Evolutionary conservation across 2,113 vertebrate genomes (phyloP).

Genomic region (Poecile atricapillus): DNA sequence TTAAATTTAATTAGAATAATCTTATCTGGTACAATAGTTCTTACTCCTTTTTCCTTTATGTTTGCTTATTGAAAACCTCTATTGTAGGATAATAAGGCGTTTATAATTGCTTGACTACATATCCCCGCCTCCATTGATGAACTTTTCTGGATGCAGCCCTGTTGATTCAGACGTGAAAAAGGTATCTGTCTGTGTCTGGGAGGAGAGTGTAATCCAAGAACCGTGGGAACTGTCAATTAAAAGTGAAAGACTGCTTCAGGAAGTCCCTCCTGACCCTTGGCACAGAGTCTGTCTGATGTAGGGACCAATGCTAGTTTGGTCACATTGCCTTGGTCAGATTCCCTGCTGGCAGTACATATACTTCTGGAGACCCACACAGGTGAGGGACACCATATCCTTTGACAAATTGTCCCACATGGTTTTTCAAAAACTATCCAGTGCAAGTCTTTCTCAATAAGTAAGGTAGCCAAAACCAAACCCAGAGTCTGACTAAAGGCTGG

Average conservation of each 20-base stretch:
- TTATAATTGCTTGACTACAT: not conserved
- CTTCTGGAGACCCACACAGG: not conserved
- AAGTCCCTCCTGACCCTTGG: not conserved
- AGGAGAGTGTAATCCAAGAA: not conserved
- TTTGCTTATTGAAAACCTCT: not conserved
- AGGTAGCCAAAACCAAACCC: not conserved
- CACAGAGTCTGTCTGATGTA: rapidly evolving
- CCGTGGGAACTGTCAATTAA: not conserved
- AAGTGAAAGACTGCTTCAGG: not conserved
- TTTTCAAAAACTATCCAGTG: not conserved
- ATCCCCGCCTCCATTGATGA: rapidly evolving
- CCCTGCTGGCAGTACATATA: not conserved
- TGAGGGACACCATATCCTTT: rapidly evolving
- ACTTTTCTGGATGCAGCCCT: not conserved
- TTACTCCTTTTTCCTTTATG: not conserved
- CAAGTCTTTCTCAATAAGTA: not conserved
- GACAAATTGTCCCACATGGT: not conserved
- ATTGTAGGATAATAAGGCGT: not conserved
- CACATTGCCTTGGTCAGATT: not conserved
- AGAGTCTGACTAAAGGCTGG: rapidly evolving
- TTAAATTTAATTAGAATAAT: slow-evolving; percentile 47
- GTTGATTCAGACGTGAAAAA: not conserved
- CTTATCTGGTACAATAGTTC: not conserved
- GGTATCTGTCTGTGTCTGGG: rapidly evolving
- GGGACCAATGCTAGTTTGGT: rapidly evolving